Conservation (phyloP, 2,113 vertebrate genomes). For the Telmatochromis sp. region DNA sequence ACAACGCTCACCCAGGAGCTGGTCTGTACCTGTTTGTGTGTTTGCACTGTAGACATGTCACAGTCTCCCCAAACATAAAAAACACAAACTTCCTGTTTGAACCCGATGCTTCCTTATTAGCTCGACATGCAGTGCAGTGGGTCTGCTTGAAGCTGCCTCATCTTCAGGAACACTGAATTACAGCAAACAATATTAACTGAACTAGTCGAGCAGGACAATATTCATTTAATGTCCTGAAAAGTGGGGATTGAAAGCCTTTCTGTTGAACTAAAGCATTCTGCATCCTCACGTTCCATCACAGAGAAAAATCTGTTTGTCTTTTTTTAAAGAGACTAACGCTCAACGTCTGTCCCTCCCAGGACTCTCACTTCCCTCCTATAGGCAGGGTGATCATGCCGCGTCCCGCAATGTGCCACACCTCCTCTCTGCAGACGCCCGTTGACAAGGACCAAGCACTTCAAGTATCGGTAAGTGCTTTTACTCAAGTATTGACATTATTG, state of each 20-base stretch:
- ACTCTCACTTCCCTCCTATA: slow-evolving; percentile 59
- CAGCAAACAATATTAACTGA: too few relatives aligned
- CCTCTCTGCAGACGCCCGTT: slow-evolving; percentile 66
- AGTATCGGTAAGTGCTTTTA: slow-evolving; percentile 52
- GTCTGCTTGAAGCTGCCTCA: background rate
- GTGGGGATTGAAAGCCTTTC: background rate
- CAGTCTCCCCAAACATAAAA: background rate
- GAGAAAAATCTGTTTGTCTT: background rate
- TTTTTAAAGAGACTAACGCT: background rate
- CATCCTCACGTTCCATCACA: background rate
- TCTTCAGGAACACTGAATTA: background rate
- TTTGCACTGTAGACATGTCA: background rate
- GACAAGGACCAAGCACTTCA: slow-evolving; percentile 73
- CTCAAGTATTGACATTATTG: background rate
- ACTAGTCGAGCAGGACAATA: accelerated
- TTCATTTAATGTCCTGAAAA: background rate
- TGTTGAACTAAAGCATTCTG: background rate
- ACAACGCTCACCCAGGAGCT: slow-evolving; percentile 59
- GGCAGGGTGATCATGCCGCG: slow-evolving; percentile 53
- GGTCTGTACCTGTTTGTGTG: slow-evolving; percentile 48
- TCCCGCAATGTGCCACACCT: slow-evolving; percentile 73
- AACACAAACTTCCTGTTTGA: background rate
- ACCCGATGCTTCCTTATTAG: background rate
- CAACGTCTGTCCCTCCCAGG: slow-evolving; percentile 27
- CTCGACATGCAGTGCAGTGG: background rate